Conservation (phyloP, 1,140 invertebrate genomes). For the Melipona quadrifasciata region DNA sequence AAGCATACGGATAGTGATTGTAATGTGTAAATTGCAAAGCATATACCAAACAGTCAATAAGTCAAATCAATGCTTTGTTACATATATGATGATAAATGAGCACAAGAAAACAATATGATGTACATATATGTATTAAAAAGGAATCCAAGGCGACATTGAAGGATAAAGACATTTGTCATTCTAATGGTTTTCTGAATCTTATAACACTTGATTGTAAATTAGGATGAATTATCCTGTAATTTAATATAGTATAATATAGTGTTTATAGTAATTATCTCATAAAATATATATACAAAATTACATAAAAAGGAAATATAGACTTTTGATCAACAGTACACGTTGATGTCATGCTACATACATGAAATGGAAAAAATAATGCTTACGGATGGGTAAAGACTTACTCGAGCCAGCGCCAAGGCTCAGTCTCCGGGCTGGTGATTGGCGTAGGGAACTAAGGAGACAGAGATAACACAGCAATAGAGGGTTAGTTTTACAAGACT, state of each 20-base stretch:
- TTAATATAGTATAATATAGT: background rate
- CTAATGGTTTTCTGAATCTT: background rate
- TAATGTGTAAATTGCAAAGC: background rate
- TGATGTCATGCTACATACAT: slow-evolving; percentile 57
- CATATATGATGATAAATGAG: background rate
- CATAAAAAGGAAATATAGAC: slow-evolving; percentile 1
- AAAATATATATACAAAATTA: slow-evolving; percentile 26
- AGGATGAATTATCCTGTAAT: background rate
- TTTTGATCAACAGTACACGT: slow-evolving; percentile 7
- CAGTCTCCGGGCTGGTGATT: slow-evolving; percentile 90
- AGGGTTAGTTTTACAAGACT: slow-evolving; percentile 75
- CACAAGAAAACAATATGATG: background rate
- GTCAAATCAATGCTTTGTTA: background rate
- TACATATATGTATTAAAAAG: background rate
- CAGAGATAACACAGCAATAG: slow-evolving; percentile 79
- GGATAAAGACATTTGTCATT: background rate
- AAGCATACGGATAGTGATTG: background rate
- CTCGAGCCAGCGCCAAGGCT: slow-evolving; percentile 93
- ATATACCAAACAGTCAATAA: background rate
- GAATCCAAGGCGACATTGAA: background rate
- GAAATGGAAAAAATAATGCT: slow-evolving; percentile 69
- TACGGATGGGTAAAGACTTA: slow-evolving; percentile 83
- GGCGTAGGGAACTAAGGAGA: slow-evolving; percentile 89
- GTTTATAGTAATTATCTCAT: background rate
- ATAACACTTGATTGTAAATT: background rate